Evolutionary conservation across 2,888 invertebrate genomes (phyloP).

Genomic region (Eupithecia insigniata): DNA sequence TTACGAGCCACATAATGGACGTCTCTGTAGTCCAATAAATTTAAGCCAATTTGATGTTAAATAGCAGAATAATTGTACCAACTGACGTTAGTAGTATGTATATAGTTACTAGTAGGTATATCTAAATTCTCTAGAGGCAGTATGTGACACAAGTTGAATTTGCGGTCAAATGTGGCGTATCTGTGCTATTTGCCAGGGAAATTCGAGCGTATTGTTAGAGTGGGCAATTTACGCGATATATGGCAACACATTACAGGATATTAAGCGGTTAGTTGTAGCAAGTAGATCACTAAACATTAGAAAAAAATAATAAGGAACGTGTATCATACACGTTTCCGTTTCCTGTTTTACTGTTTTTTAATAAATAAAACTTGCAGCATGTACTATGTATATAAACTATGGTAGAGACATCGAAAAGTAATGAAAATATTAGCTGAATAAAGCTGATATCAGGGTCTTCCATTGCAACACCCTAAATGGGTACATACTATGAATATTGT

Average conservation of each 20-base stretch:
- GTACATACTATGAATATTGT: no score
- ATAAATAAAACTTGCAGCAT: no score
- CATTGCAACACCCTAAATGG: no score
- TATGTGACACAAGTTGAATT: constrained; percentile 2
- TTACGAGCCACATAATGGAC: no score
- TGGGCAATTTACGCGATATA: not conserved
- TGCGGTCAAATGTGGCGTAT: constrained; percentile 1
- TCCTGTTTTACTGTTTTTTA: no score
- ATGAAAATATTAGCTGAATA: not conserved
- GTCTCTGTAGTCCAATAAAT: not conserved
- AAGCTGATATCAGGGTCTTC: no score
- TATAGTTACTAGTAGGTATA: no score
- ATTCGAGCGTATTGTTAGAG: constrained; percentile 7
- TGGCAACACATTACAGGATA: not conserved
- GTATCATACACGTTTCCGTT: no score
- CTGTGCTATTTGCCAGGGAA: constrained; percentile 15
- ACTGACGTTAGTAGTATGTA: not conserved
- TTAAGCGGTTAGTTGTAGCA: not conserved
- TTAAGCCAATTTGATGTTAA: not conserved
- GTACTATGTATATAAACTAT: not conserved
- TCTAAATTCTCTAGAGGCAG: not conserved
- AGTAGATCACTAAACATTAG: not conserved
- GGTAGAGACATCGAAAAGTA: not conserved
- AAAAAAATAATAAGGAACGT: not conserved
- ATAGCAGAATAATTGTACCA: not conserved